Base-by-base conservation (phyloP, 2,113 vertebrate genomes). In the Phyllostomus discolor region DNA sequence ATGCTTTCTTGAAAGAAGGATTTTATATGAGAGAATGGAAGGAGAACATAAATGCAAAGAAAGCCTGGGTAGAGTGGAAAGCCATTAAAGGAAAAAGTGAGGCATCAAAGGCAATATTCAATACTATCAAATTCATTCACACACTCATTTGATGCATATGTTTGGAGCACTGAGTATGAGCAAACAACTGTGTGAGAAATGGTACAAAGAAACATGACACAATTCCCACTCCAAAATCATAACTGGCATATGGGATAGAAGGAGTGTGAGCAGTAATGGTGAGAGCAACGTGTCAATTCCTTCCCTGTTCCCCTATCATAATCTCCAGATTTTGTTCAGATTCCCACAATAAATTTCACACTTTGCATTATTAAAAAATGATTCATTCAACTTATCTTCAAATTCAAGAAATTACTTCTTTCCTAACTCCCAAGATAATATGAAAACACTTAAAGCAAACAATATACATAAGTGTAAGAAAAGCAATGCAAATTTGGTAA, bases 331-430 rank as follows among this genome's bases (percentile, higher is more conserved):
- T 91, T 87, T 54, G 33, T 73, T 96, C 52, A 92, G 62, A 33
- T 24, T 54, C 43, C 93, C 66, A 86, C 10, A 54, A 91, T 57
- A 92, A 94, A 91, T 91, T 82, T 81, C 11, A 73, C 20, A 72
- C 20, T 89, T 82, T 43, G 52, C 4, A 64, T 91, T 94, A 85
- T 91, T 66, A 9, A n/a, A 72, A 87, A 75, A 81, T 33, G 8
- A 83, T 96, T 91, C 50, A 73, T 46, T 93, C 43, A 80, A 31
- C 22, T 87, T 11, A 87, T 84, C 64, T 86, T 24, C 33, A 93
- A 90, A 87, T 90, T 89, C 43, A 81, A 92, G 54, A 90, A 96
- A 95, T 28, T 91, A 85, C 43, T 90, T 73, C 41, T 85, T 94
- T 10, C 78, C 38, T 94, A 90, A 91, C 48, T 92, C 20, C 31